phyloP scores from a whole-genome alignment of 2,797 vertebrate species.

The Micromesistius poutassou region DNA sequence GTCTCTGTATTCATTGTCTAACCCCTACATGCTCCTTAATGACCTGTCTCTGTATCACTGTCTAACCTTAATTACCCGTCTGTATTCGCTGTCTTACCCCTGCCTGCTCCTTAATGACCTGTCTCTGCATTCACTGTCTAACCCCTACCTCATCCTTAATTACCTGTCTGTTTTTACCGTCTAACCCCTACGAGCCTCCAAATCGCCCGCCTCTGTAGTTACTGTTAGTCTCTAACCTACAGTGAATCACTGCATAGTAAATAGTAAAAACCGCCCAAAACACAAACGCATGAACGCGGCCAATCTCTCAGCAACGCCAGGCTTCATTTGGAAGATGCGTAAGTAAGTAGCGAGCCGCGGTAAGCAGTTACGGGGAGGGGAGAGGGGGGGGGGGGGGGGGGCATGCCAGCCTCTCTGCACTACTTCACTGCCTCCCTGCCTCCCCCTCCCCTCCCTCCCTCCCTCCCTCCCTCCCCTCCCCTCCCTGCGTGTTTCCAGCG shows the following conservation, averaged over 20 bases:
- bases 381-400: neutral
- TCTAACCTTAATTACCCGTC: neutral
- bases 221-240: neutral
- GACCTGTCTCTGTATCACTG: neutral
- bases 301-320: neutral
- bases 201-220: neutral
- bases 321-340: neutral
- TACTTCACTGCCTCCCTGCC: neutral
- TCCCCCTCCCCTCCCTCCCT: conserved; percentile 28
- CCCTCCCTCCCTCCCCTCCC: conserved; percentile 40
- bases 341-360: neutral
- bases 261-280: neutral
- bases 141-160: neutral
- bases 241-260: neutral
- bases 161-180: neutral
- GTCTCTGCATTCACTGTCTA: neutral
- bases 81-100: neutral
- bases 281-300: neutral
- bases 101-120: neutral
- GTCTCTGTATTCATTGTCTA: no score
- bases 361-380: neutral
- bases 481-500: conserved; percentile 28
- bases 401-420: neutral
- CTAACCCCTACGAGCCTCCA: neutral
- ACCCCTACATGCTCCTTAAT: no score